phyloP scores from a whole-genome alignment of 2,888 invertebrate genomes.

The Chaetogeoica ovagalla region DNA sequence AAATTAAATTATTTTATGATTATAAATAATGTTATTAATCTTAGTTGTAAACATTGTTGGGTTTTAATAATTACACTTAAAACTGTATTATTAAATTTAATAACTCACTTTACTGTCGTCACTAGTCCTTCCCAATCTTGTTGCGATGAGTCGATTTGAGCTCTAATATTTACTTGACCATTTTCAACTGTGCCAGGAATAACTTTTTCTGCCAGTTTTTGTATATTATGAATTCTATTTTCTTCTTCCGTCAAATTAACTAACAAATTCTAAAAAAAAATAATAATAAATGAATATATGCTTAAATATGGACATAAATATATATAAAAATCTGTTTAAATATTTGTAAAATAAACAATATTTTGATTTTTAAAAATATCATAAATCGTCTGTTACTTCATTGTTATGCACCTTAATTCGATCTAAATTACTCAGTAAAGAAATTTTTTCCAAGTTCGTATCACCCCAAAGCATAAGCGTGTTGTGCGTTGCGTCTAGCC shows the following conservation, averaged over 20 bases:
- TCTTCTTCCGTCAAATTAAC: slow-evolving; percentile 83
- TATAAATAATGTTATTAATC: no score
- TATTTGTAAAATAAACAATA: not conserved
- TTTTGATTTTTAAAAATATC: not conserved
- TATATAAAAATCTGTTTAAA: not conserved
- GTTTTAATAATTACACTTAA: no score
- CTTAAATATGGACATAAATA: not conserved
- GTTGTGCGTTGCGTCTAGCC: slow-evolving; percentile 81
- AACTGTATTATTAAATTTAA: not conserved
- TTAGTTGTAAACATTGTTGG: no score
- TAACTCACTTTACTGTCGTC: slow-evolving; percentile 67
- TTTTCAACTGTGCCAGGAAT: slow-evolving; percentile 81
- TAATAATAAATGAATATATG: slow-evolving; percentile 8
- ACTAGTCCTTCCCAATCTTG: slow-evolving; percentile 87
- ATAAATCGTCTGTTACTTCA: no score
- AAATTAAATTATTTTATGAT: not conserved
- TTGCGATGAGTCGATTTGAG: slow-evolving; percentile 83
- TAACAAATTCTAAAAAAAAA: slow-evolving; percentile 67
- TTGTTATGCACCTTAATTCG: slow-evolving; percentile 66
- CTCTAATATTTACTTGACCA: slow-evolving; percentile 82
- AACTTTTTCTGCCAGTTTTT: slow-evolving; percentile 84
- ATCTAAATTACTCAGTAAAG: slow-evolving; percentile 83
- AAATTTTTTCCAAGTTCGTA: slow-evolving; percentile 78
- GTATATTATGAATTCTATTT: slow-evolving; percentile 77
- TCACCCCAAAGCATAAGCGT: slow-evolving; percentile 83